Evolutionary conservation across 2,888 invertebrate genomes (phyloP).

Genomic region (Drosophila prostipennis): DNA sequence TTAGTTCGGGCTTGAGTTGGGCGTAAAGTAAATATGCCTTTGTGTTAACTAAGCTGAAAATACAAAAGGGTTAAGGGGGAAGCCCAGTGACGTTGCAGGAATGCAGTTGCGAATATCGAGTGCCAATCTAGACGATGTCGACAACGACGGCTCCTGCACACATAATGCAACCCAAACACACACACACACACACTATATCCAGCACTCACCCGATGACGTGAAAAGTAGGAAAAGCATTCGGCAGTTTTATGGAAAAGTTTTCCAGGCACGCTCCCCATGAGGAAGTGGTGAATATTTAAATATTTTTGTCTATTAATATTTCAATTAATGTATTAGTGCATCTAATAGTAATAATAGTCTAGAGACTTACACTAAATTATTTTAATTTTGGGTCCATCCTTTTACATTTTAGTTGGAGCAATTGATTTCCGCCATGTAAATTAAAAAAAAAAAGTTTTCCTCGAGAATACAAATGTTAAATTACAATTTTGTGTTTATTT

Average conservation of each 20-base stretch:
- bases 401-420: no score
- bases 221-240: slow-evolving; percentile 37
- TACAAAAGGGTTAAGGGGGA: slow-evolving; percentile 34
- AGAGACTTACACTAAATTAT: no score
- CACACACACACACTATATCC: slow-evolving; percentile 11
- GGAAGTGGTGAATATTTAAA: background rate
- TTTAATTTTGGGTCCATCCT: no score
- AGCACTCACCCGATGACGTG: slow-evolving; percentile 3
- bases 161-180: slow-evolving; percentile 36
- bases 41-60: slow-evolving; percentile 74
- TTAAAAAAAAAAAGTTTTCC: no score
- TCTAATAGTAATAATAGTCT: no score
- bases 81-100: slow-evolving; percentile 55
- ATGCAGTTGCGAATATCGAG: slow-evolving; percentile 57
- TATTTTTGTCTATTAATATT: background rate
- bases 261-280: slow-evolving; percentile 15
- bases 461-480: background rate
- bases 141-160: slow-evolving; percentile 37
- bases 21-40: slow-evolving; percentile 67
- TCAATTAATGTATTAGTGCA: no score
- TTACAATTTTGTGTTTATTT: no score
- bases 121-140: slow-evolving; percentile 58
- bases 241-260: slow-evolving; percentile 36
- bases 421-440: no score
- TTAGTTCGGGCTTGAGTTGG: slow-evolving; percentile 1